These are phyloP conservation scores for Sesia apiformis DNA, from an alignment of 2,888 invertebrate species.

Conservation along the genomic window DNA sequence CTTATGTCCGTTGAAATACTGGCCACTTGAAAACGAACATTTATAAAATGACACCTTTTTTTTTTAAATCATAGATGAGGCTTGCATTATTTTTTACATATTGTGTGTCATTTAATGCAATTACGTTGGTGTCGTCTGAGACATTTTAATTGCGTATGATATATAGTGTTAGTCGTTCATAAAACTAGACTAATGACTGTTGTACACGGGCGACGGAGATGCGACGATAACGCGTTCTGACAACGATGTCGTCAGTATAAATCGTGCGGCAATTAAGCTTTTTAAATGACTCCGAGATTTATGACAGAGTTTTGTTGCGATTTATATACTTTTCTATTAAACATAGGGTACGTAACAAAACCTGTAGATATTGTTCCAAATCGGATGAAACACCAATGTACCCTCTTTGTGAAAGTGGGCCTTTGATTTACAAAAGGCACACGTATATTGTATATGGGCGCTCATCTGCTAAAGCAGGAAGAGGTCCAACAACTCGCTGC, in stretches of 20 bases:
- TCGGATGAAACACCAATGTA: too few species aligned
- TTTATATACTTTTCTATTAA: too few species aligned
- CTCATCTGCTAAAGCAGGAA: too few species aligned
- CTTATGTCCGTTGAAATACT: too few species aligned
- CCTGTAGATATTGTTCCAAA: too few species aligned
- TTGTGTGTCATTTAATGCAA: constrained; percentile 16
- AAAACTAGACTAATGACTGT: constrained; percentile 14
- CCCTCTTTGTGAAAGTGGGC: too few species aligned
- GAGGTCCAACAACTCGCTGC: too few species aligned
- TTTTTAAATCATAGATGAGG: neutral
- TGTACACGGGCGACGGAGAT: constrained; percentile 21
- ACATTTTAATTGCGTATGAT: constrained; percentile 31
- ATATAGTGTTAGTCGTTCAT: constrained; percentile 14
- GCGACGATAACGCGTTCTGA: constrained; percentile 26
- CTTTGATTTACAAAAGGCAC: too few species aligned
- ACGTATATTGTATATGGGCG: too few species aligned
- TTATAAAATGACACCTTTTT: neutral
- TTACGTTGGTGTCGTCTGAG: constrained; percentile 17
- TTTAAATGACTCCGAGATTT: constrained; percentile 30
- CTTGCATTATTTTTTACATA: constrained; percentile 2
- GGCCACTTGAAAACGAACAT: too few species aligned
- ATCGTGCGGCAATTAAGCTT: constrained; percentile 36
- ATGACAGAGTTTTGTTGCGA: constrained; percentile 12
- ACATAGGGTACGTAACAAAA: too few species aligned
- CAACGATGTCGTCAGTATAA: constrained; percentile 30